Percentiles rank a stretch among this genome's conserved stretches.
These are phyloP conservation scores for Sardina pilchardus DNA, from an alignment of 2,113 vertebrate genomes.

Conservation along the genomic window DNA sequence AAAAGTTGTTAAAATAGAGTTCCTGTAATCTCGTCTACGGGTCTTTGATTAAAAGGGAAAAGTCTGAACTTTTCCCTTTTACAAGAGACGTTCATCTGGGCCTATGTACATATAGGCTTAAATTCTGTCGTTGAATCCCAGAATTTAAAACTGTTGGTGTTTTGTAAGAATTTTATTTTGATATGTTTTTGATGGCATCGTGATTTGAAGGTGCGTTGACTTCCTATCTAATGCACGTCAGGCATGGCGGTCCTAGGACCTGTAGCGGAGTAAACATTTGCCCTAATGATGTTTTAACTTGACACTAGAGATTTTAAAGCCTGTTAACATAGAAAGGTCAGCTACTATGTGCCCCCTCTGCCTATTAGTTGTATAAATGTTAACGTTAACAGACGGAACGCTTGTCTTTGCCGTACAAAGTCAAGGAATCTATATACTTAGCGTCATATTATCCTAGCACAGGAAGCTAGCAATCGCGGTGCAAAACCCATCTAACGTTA, in stretches of 20 bases:
- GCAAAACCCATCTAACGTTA: not conserved
- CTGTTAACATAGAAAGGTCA: not conserved
- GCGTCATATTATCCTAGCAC: slow-evolving; percentile 15
- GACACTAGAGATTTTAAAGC: not conserved
- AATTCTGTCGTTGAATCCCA: too few relatives aligned
- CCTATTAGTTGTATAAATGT: not conserved
- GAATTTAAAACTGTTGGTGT: too few relatives aligned
- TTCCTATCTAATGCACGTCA: slow-evolving; percentile 5
- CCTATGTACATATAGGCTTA: not conserved
- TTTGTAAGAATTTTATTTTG: not conserved
- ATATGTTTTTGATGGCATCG: not conserved
- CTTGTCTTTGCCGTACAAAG: slow-evolving; percentile 10
- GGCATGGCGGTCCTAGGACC: not conserved
- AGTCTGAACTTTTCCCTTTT: not conserved
- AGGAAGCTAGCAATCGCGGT: not conserved
- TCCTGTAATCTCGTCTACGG: not conserved
- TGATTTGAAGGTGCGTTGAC: not conserved
- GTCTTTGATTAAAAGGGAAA: not conserved
- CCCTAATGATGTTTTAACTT: not conserved
- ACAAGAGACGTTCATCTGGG: not conserved
- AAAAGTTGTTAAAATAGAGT: not conserved
- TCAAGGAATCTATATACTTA: not conserved
- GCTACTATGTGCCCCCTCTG: not conserved
- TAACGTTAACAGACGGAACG: slow-evolving; percentile 12
- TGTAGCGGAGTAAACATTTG: slow-evolving; percentile 7